Conservation (phyloP, 2,797 vertebrate species). For the Phylloscopus collybita region DNA sequence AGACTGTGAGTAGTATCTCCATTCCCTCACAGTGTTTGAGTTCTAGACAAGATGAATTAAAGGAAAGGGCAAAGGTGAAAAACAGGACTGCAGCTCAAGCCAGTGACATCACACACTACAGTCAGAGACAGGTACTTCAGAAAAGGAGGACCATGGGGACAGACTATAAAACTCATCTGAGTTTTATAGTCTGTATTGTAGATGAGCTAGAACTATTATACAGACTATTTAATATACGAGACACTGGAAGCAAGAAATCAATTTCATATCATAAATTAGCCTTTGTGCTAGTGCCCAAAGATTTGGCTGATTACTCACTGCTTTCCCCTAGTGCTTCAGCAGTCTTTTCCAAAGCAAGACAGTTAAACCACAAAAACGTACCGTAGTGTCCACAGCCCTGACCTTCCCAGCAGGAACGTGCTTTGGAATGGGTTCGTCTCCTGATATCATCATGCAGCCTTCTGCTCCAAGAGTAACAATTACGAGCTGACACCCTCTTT, state of each 20-base stretch:
- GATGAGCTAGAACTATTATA: not conserved
- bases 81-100: not conserved
- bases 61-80: not conserved
- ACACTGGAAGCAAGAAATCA: constrained; percentile 42
- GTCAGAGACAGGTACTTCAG: constrained; percentile 15
- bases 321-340: constrained; percentile 37
- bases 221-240: constrained; percentile 6
- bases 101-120: not conserved
- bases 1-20: not conserved
- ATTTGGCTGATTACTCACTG: constrained; percentile 55
- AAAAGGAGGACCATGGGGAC: not conserved
- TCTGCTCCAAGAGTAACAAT: constrained; percentile 90
- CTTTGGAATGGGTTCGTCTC: constrained; percentile 76
- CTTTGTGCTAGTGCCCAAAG: constrained; percentile 51
- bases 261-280: constrained; percentile 42
- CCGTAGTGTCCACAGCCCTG: constrained; percentile 91
- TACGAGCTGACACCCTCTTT: constrained; percentile 84
- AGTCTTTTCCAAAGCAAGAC: constrained; percentile 65
- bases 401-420: constrained; percentile 83
- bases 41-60: not conserved
- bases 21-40: not conserved
- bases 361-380: constrained; percentile 79
- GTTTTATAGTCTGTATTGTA: not conserved
- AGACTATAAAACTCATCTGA: constrained; percentile 33
- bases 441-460: constrained; percentile 88